Evolutionary conservation across 2,888 invertebrate genomes (phyloP).

Genomic region (Digitonthophagus gazella): DNA sequence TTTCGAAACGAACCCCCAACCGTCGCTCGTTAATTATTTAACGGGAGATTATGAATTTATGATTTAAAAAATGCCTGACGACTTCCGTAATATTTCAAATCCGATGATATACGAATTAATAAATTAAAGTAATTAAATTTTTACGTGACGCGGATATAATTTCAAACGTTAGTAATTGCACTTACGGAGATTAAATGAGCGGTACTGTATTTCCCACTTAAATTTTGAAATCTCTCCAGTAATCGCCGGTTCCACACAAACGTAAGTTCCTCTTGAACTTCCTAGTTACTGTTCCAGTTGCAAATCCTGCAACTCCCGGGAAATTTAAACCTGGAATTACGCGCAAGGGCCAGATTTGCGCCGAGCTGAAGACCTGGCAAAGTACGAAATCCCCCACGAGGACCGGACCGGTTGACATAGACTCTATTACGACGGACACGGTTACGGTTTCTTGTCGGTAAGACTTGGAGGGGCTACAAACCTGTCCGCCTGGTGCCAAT

Average conservation of each 20-base stretch:
- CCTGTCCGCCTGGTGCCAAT: constrained; percentile 39
- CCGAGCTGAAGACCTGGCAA: background rate
- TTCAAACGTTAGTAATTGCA: background rate
- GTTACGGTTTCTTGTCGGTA: constrained; percentile 37
- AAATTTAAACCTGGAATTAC: background rate
- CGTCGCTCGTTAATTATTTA: background rate
- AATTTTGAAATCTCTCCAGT: background rate
- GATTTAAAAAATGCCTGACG: background rate
- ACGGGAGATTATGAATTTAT: background rate
- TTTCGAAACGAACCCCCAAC: background rate
- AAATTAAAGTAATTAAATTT: too few species aligned
- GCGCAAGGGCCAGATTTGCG: background rate
- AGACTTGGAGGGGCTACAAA: constrained; percentile 32
- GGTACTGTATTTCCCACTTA: background rate
- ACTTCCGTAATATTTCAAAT: background rate
- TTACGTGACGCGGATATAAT: too few species aligned
- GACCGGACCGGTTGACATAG: constrained; percentile 30
- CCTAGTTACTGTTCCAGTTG: background rate
- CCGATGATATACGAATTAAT: background rate
- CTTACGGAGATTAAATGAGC: background rate
- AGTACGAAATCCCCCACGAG: background rate
- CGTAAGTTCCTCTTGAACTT: background rate
- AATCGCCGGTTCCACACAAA: background rate
- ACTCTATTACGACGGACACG: constrained; percentile 39
- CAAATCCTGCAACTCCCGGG: background rate